Base-by-base conservation (phyloP, 2,888 invertebrate species). In the Anticlea derivata region DNA sequence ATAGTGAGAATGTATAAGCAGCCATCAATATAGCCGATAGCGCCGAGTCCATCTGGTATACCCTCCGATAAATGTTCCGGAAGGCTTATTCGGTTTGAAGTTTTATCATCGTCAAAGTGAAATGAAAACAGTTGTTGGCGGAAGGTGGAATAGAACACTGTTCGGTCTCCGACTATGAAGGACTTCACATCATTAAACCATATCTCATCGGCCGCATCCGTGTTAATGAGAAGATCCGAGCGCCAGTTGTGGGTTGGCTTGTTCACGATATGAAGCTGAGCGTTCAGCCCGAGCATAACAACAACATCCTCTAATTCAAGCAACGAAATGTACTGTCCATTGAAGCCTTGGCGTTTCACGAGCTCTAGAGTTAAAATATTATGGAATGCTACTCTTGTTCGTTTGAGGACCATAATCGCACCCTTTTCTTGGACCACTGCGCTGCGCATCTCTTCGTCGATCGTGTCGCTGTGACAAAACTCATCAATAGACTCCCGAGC, bases 401-500 rank as follows among this genome's bases (percentile, higher is more conserved):
- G 27, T 26, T 51, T 55, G 7, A 82, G 86, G 0, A 88, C 78
- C 0, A 76, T 80, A 2, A 88, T 54, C 0, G 70, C 31, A 0
- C 85, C 85, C 5, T 79, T 61, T 0, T 53, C 52, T 0, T 86
- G 66, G 0, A 84, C 50, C 45, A 66, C 62, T 6, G 83, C 73
- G 56, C 72, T 68, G 0, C 68, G 55, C 4, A 87, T 78, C 40
- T 86, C 81, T 0, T 85, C 77, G 0, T 41, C 46, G 1, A 46
- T 12, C 0, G 66, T 45, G 3, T 46, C 51, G 0, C 79, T 71
- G n/a, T 50, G 46, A 13, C 57, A 55, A 22, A 86, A 86, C 50
- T 87, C 87, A 4, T 86, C 82, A 1, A 50, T 59, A 0, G 54
- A 43, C 39, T 85, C 85, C 1, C 47, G 57, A 1, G 86, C 78